These are phyloP conservation scores for Gallinago stenura DNA, from an alignment of 2,797 vertebrate species.

Conservation along the genomic window DNA sequence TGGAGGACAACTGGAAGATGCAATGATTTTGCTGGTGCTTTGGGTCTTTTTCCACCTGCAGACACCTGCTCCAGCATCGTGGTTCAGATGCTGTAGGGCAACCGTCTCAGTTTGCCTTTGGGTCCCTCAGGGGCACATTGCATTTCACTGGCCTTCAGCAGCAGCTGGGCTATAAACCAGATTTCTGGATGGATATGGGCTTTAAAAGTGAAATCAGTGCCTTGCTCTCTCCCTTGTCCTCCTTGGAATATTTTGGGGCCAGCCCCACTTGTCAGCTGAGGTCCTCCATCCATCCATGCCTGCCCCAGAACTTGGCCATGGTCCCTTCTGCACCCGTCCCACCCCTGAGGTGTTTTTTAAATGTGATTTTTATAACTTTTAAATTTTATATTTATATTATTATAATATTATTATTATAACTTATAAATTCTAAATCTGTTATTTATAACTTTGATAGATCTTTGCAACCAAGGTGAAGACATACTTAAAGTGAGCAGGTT, in stretches of 20 bases:
- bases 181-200: background rate
- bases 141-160: fast-evolving
- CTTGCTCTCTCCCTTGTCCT: background rate
- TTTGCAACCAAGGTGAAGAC: background rate
- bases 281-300: background rate
- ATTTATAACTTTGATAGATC: background rate
- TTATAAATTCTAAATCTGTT: too few species aligned
- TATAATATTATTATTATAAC: too few species aligned
- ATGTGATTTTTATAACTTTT: background rate
- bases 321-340: background rate
- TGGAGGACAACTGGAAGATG: background rate
- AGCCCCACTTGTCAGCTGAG: background rate
- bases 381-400: too few species aligned
- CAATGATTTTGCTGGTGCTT: background rate
- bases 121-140: background rate
- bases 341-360: background rate
- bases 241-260: background rate
- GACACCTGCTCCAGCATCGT: background rate
- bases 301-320: too few species aligned
- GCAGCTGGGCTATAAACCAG: background rate
- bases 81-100: background rate
- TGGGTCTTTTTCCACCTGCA: background rate
- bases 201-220: background rate
- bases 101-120: fast-evolving
- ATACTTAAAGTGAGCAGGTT: background rate